These are phyloP conservation scores for Rhodinocichla rosea DNA, from an alignment of 2,113 vertebrate species.

Conservation along the genomic window DNA sequence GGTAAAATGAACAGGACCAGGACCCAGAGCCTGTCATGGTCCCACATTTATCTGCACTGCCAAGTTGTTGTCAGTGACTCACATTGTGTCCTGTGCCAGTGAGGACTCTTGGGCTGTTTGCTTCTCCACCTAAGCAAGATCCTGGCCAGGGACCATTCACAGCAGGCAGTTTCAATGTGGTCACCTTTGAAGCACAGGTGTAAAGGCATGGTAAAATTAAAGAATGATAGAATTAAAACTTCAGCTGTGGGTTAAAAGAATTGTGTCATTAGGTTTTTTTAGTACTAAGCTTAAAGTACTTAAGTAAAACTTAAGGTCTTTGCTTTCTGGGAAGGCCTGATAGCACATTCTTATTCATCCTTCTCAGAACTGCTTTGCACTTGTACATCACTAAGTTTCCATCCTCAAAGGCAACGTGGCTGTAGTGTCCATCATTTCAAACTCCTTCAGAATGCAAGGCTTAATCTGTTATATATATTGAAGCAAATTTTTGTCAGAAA, in stretches of 20 bases:
- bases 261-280: background rate
- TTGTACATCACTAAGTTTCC: background rate
- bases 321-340: background rate
- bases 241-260: background rate
- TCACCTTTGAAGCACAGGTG: background rate
- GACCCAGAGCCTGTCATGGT: background rate
- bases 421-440: background rate
- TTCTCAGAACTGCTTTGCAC: background rate
- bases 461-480: background rate
- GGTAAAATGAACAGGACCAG: background rate
- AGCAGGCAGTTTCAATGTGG: background rate
- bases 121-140: background rate
- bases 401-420: background rate
- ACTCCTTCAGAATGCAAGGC: background rate
- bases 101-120: background rate
- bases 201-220: background rate
- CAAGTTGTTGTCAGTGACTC: background rate
- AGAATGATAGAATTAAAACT: background rate
- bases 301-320: background rate
- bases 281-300: background rate
- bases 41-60: background rate
- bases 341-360: background rate
- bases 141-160: fast-evolving
- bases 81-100: background rate
- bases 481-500: background rate